phyloP scores from a whole-genome alignment of 2,113 vertebrate genomes.

The Lathamus discolor region DNA sequence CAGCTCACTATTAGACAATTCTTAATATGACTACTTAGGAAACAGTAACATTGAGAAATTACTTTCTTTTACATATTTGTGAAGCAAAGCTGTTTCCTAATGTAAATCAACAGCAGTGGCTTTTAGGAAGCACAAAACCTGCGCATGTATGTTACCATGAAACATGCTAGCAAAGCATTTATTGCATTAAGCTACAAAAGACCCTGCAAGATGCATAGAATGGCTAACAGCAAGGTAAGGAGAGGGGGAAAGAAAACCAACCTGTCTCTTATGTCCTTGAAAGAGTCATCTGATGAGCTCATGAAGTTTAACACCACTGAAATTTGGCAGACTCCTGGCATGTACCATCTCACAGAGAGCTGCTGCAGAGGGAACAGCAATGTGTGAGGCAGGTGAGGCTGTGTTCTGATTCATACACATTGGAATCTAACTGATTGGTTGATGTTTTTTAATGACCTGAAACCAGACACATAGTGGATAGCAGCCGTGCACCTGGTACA shows the following conservation, averaged over 20 bases:
- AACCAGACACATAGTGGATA: not conserved
- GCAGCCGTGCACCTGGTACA: not conserved
- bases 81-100: not conserved
- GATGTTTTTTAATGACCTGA: not conserved
- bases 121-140: not conserved
- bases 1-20: not conserved
- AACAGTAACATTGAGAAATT: not conserved
- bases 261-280: too few species aligned
- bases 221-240: not conserved
- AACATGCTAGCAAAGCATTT: not conserved
- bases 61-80: not conserved
- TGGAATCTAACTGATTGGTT: not conserved
- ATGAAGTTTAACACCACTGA: not conserved
- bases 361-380: not conserved
- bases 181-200: not conserved
- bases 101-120: not conserved
- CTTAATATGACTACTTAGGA: not conserved
- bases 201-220: not conserved
- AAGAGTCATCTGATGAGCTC: not conserved
- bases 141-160: not conserved
- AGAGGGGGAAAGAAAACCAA: not conserved
- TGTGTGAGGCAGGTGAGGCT: not conserved
- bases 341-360: not conserved
- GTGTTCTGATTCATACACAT: not conserved
- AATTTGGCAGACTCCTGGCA: not conserved